Evolutionary conservation across 1,140 invertebrate species (phyloP).

Genomic region (Eupristina koningsbergeri): DNA sequence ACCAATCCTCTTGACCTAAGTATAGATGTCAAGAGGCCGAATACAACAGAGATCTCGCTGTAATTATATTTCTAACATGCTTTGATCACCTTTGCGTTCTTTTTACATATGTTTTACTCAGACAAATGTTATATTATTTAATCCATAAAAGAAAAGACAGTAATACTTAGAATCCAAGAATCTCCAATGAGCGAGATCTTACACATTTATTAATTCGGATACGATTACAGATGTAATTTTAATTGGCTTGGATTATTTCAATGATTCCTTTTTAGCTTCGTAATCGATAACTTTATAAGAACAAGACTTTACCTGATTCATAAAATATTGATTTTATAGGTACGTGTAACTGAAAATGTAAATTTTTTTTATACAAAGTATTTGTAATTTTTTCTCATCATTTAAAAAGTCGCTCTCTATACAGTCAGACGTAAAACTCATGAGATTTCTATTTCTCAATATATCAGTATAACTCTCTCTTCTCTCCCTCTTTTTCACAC

Average conservation of each 20-base stretch:
- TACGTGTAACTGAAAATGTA: neutral
- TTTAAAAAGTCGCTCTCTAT: neutral
- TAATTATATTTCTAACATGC: neutral
- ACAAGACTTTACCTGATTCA: neutral
- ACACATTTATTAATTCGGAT: neutral
- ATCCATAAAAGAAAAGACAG: neutral
- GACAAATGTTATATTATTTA: neutral
- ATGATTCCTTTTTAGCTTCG: neutral
- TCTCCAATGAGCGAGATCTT: neutral
- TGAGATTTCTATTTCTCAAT: neutral
- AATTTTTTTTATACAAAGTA: neutral
- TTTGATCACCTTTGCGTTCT: neutral
- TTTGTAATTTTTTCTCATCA: neutral
- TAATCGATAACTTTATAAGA: neutral
- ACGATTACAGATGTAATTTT: neutral
- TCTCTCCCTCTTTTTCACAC: neutral
- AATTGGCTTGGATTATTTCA: neutral
- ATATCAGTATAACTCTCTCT: neutral
- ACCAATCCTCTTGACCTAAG: slow-evolving; percentile 67
- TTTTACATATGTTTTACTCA: neutral
- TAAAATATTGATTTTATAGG: neutral
- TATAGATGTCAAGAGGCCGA: slow-evolving; percentile 52
- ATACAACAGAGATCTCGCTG: slow-evolving; percentile 51
- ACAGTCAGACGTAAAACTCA: neutral
- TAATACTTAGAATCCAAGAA: neutral